These are phyloP conservation scores for human (Homo sapiens) DNA, from an alignment of 2,113 vertebrate species.

Conservation along the genomic window GRCh38 chr1:83347001-83347500, in stretches of 20 bases:
- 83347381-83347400: not conserved
- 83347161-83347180: not conserved
- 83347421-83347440: not conserved
- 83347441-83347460: not conserved
- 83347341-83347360: not conserved
- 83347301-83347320: not conserved
- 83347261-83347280: not conserved
- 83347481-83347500: not conserved
- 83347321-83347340: not conserved
- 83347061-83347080: not conserved
- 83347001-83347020: not conserved
- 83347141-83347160: not conserved
- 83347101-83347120: not conserved
- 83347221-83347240: not conserved
- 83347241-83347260: not conserved
- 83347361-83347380: not conserved
- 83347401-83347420: fast-evolving
- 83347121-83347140: not conserved
- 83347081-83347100: not conserved
- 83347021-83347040: not conserved
- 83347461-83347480: not conserved
- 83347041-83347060: not conserved
- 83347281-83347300: not conserved
- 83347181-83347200: too few species aligned
- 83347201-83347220: not conserved